Base-by-base conservation (phyloP, 2,888 invertebrate genomes). In the Trisateles emortualis region DNA sequence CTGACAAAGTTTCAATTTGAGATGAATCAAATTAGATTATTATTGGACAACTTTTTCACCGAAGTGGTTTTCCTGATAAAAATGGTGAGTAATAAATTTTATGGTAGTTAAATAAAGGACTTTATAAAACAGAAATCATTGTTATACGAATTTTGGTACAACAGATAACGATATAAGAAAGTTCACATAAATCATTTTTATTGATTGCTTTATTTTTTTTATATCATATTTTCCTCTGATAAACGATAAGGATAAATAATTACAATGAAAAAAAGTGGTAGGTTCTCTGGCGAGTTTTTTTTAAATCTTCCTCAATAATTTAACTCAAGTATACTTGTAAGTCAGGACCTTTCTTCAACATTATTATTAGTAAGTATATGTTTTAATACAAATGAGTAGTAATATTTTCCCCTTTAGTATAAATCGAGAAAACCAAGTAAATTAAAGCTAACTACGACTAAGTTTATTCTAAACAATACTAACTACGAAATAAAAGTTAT, bases 11-110 rank as follows among this genome's bases (percentile, higher is more conserved):
- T 64, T 33, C 26, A 58, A 51, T 67, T 61, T 44, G 52, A 41
- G 64, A 70, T 54, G 55, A 70, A 60, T 70, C 53, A 58, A 64
- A 67, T 71, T 59, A 62, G 59, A 68, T 64, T 62, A 59, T 61
- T 58, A 58, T 56, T 58, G 54, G 43, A 42, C 50, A 68, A 60
- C 59, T 70, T 68, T 65, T 51, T 30, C 30, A 52, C 16, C 48
- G 56, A 54, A 70, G 53, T 64, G 64, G 64, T 59, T 70, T 59
- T 38, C n/a, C 35, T 54, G 55, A 67, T 64, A 70, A 61, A 42
- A 65, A 59, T 46, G 43, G 53, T 49, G 45, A 52, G 64, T 63
- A 51, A 64, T 67, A 67, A 63, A 70, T 64, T 64, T 57, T 41
- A 61, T 58, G 46, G 57, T 53, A 52, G 47, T 55, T 64, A 54